Base-by-base conservation (phyloP, 2,113 vertebrate species). In the Nerophis lumbriciformis region DNA sequence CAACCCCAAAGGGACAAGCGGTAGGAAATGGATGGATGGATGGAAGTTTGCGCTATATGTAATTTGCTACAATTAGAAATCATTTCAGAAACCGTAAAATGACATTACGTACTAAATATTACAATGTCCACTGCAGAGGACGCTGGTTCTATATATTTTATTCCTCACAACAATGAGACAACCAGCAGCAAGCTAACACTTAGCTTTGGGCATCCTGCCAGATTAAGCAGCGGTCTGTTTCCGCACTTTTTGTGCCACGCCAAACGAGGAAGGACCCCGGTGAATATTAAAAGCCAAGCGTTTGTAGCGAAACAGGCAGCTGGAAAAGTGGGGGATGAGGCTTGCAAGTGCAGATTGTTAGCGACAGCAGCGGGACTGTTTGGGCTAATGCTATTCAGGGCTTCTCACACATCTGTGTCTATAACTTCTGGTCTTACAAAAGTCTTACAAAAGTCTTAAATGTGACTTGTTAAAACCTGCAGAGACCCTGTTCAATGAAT, bases 291-390 rank as follows among this genome's bases (percentile, higher is more conserved):
- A 82, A 78, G 71, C 61, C 48, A 11, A 45, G 60, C 53, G 54
- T 81, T 47, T 73, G 76, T 66, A 47, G 70, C 75, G 71, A 75
- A 65, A 63, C 63, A 69, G 66, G 39, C 59, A 56, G 67, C 37
- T 48, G 64, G 45, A 45, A 11, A 54, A 75, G 15, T 49, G 48
- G 66, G 53, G 59, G 62, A 67, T 63, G 68, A 72, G 71, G 66
- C n/a, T 67, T 78, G 69, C 79, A 77, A 80, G 84, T 70, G 69
- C 54, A 79, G 73, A 83, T 80, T 76, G 78, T 80, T 85, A 75
- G 71, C 53, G 82, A 85, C 86, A 85, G 84, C 85, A 76, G 87
- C 74, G 79, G 80, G 83, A 85, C 77, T 79, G 72, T 88, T 85
- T 84, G 76, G 75, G 78, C 72, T 85, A 85, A 87, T 84, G 85